phyloP scores from a whole-genome alignment of 1,140 invertebrate genomes.

The Bursaphelenchus mucronatus region DNA sequence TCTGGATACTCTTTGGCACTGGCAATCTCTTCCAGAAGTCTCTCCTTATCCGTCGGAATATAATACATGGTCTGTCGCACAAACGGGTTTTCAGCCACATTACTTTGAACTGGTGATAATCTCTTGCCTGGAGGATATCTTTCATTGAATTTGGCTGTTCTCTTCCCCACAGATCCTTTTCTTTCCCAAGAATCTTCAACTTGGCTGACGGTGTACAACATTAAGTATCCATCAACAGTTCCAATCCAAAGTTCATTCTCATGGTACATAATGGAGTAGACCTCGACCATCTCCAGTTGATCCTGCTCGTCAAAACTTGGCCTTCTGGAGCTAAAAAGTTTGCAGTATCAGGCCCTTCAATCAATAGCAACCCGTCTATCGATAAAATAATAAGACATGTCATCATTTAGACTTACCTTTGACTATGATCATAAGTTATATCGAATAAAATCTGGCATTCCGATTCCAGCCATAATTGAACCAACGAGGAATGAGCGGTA shows the following conservation, averaged over 20 bases:
- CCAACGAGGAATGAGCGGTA: slow-evolving; percentile 64
- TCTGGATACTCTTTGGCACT: slow-evolving; percentile 44
- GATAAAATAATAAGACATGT: neutral
- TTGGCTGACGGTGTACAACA: slow-evolving; percentile 61
- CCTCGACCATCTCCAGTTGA: slow-evolving; percentile 61
- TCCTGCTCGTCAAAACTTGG: slow-evolving; percentile 52
- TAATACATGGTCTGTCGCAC: slow-evolving; percentile 31
- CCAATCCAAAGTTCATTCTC: slow-evolving; percentile 64
- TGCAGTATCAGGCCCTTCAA: neutral
- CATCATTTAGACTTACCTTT: slow-evolving; percentile 55
- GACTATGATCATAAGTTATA: slow-evolving; percentile 62
- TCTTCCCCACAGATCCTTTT: neutral
- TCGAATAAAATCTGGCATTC: slow-evolving; percentile 65
- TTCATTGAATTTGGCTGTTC: slow-evolving; percentile 5
- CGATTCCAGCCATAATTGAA: slow-evolving; percentile 65
- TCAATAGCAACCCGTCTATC: too few relatives aligned
- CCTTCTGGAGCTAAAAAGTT: slow-evolving; percentile 31
- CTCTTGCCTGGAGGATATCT: slow-evolving; percentile 52
- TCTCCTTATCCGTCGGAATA: slow-evolving; percentile 53
- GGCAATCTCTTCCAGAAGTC: slow-evolving; percentile 40
- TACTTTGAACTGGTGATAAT: slow-evolving; percentile 39
- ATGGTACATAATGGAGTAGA: slow-evolving; percentile 63
- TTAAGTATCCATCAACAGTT: slow-evolving; percentile 65
- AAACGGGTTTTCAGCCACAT: slow-evolving; percentile 7
- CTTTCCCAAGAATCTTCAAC: slow-evolving; percentile 3